These are phyloP conservation scores for Knipowitschia caucasica DNA, from an alignment of 2,797 vertebrate genomes.

Conservation along the genomic window DNA sequence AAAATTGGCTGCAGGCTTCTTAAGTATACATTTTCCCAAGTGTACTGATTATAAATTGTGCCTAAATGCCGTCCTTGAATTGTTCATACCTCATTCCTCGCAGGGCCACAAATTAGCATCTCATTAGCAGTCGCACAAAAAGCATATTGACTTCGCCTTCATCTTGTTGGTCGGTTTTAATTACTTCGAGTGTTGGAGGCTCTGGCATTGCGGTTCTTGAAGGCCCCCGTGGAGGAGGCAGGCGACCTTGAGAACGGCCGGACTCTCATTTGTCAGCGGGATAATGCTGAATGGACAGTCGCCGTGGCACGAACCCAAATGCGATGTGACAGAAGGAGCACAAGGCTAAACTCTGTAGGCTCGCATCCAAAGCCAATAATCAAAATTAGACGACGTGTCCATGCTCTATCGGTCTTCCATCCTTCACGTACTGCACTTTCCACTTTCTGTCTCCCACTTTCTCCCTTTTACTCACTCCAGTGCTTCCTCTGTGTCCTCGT, in stretches of 20 bases:
- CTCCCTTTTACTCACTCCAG: constrained; percentile 56
- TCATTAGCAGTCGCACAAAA: constrained; percentile 59
- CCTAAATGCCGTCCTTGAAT: constrained; percentile 63
- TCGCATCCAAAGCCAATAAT: constrained; percentile 58
- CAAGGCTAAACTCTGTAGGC: constrained; percentile 49
- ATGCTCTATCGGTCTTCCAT: not conserved
- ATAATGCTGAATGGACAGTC: constrained; percentile 68
- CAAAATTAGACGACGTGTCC: constrained; percentile 52
- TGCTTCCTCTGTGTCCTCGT: no score
- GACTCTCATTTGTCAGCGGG: constrained; percentile 58
- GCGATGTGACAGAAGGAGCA: constrained; percentile 56
- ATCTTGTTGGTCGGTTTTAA: constrained; percentile 62
- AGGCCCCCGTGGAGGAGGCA: constrained; percentile 41
- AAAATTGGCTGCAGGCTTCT: no score
- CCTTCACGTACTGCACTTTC: no score
- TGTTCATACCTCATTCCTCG: constrained; percentile 54
- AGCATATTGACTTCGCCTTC: constrained; percentile 43
- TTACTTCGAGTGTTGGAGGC: constrained; percentile 69
- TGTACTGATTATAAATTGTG: constrained; percentile 16
- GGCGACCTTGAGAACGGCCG: constrained; percentile 57
- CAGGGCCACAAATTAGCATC: constrained; percentile 66
- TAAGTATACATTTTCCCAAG: not conserved
- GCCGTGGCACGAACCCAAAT: constrained; percentile 58
- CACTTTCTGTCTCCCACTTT: constrained; percentile 44
- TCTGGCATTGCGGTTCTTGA: constrained; percentile 51